Evolutionary conservation across 2,888 invertebrate genomes (phyloP).

Genomic region (Merodon equestris): DNA sequence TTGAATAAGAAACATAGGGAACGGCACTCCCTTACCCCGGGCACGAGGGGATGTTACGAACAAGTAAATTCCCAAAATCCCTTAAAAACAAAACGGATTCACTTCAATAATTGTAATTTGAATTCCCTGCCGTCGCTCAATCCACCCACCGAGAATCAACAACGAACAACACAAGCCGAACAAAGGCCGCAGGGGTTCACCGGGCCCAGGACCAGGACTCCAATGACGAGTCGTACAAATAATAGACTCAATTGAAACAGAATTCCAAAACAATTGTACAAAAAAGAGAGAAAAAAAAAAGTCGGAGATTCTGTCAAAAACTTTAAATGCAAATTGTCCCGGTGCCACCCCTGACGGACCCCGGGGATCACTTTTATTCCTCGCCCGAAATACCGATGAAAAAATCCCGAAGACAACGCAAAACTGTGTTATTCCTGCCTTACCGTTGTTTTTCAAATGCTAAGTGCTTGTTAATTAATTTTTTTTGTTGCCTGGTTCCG

Average conservation of each 20-base stretch:
- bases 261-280: constrained; percentile 16
- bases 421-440: constrained; percentile 45
- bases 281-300: constrained; percentile 16
- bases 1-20: constrained; percentile 38
- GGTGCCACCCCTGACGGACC: constrained; percentile 4
- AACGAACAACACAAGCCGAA: constrained; percentile 21
- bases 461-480: constrained; percentile 59
- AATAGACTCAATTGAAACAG: constrained; percentile 45
- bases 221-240: constrained; percentile 23
- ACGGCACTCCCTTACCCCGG: background rate
- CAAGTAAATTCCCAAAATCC: constrained; percentile 41
- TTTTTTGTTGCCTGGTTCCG: constrained; percentile 24
- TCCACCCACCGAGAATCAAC: constrained; percentile 29
- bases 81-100: constrained; percentile 39
- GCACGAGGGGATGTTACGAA: constrained; percentile 11
- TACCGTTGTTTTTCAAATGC: constrained; percentile 53
- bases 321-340: constrained; percentile 21
- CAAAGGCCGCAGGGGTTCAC: background rate
- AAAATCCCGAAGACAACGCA: constrained; percentile 29
- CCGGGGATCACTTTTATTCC: constrained; percentile 21
- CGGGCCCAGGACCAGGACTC: constrained; percentile 8
- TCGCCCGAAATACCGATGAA: background rate
- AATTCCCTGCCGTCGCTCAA: constrained; percentile 19
- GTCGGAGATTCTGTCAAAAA: constrained; percentile 15
- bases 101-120: constrained; percentile 47